These are phyloP conservation scores for Desoria tigrina DNA, from an alignment of 2,888 invertebrate species.

Conservation along the genomic window DNA sequence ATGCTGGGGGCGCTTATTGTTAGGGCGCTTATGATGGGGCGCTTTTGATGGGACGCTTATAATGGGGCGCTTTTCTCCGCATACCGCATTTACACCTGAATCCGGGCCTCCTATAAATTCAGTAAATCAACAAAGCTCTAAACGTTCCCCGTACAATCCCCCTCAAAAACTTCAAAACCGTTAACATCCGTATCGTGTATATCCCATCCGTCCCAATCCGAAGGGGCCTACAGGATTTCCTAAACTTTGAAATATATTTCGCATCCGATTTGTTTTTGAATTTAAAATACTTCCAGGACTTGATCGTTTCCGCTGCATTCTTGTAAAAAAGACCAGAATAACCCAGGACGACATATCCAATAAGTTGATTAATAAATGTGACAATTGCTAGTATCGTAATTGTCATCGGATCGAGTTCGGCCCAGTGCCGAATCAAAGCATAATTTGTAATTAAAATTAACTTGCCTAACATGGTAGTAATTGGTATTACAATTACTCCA, in stretches of 20 bases:
- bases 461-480: background rate
- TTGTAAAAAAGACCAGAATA: background rate
- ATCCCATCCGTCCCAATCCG: background rate
- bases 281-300: background rate
- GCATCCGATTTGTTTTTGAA: background rate
- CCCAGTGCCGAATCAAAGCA: constrained; percentile 2
- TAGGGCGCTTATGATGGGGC: too few relatives aligned
- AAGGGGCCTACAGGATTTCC: background rate
- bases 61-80: too few relatives aligned
- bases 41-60: too few relatives aligned
- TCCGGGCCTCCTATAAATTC: too few relatives aligned
- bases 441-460: background rate
- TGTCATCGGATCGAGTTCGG: background rate
- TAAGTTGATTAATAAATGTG: background rate
- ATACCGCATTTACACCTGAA: too few relatives aligned
- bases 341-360: background rate
- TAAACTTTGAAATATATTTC: background rate
- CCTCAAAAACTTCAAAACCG: constrained; percentile 1
- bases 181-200: background rate
- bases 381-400: background rate
- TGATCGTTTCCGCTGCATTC: background rate
- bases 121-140: background rate
- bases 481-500: background rate
- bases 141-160: constrained; percentile 1
- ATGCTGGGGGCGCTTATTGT: too few relatives aligned